Evolutionary conservation across 2,113 vertebrate species (phyloP).

Genomic region (Phaetusa simplex): DNA sequence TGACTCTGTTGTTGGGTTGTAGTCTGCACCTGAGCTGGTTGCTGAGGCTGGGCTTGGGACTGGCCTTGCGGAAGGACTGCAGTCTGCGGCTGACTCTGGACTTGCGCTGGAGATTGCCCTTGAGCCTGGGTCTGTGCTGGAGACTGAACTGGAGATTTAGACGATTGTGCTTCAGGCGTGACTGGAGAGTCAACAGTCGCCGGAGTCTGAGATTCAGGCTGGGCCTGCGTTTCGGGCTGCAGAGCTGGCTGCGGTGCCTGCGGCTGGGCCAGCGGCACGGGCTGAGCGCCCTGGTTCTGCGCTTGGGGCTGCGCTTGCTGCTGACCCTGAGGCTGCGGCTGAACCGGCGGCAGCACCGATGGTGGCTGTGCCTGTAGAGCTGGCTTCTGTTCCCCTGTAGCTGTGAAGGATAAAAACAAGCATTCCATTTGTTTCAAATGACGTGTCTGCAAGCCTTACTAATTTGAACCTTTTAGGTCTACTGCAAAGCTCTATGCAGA

Average conservation of each 20-base stretch:
- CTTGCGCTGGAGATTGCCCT: conserved; percentile 67
- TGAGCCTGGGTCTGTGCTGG: conserved; percentile 77
- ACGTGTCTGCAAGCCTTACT: fast-evolving
- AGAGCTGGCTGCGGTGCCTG: conserved; percentile 40
- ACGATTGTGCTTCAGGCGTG: conserved; percentile 64
- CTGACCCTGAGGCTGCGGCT: conserved; percentile 46
- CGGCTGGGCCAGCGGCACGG: conserved; percentile 51
- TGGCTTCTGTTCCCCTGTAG: conserved; percentile 71
- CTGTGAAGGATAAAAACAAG: conserved; percentile 50
- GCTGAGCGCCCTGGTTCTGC: conserved; percentile 66
- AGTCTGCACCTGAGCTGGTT: conserved; percentile 76
- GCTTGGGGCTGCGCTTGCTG: conserved; percentile 71
- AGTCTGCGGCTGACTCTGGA: conserved; percentile 62
- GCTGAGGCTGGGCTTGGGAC: conserved; percentile 69
- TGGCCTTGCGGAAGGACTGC: conserved; percentile 67
- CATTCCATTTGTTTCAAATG: background rate
- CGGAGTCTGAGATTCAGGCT: conserved; percentile 57
- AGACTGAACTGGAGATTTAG: conserved; percentile 68
- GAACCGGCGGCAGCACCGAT: conserved; percentile 16
- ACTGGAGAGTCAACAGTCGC: conserved; percentile 24
- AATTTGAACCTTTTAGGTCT: background rate
- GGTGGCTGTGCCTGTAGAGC: conserved; percentile 44
- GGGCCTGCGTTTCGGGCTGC: conserved; percentile 64
- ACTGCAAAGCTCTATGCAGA: background rate
- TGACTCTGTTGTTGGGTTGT: conserved; percentile 67